These are phyloP conservation scores for Rhagonycha lutea DNA, from an alignment of 2,888 invertebrate genomes.

Conservation along the genomic window DNA sequence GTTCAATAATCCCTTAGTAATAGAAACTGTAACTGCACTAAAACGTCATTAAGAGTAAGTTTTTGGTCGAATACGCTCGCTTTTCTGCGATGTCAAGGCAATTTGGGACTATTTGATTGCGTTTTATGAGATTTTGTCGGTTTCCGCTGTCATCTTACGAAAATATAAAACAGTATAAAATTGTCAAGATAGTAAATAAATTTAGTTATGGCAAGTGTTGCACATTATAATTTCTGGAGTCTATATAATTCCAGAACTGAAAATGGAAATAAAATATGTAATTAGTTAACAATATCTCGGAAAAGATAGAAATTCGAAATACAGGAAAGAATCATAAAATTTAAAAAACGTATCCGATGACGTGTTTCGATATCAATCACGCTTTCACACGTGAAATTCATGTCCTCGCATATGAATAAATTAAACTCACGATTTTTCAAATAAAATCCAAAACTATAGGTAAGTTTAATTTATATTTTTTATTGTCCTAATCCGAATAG, in stretches of 20 bases:
- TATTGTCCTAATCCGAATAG: too few relatives aligned
- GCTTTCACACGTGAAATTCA: too few relatives aligned
- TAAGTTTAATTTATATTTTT: too few relatives aligned
- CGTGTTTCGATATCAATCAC: too few relatives aligned
- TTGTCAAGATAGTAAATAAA: neutral
- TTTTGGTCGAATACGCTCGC: constrained; percentile 14
- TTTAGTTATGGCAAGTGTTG: neutral
- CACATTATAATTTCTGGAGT: neutral
- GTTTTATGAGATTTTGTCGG: constrained; percentile 17
- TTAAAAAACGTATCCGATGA: too few relatives aligned
- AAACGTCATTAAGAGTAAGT: constrained; percentile 18
- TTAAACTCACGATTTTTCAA: too few relatives aligned
- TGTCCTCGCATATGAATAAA: too few relatives aligned
- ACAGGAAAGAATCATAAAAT: too few relatives aligned
- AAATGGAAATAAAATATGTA: neutral
- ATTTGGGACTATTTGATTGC: constrained; percentile 19
- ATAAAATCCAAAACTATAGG: too few relatives aligned
- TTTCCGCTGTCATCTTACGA: constrained; percentile 13
- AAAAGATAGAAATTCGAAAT: neutral
- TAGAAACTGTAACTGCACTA: constrained; percentile 13
- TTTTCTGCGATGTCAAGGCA: constrained; percentile 16
- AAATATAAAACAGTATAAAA: constrained; percentile 9
- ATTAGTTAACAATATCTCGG: neutral
- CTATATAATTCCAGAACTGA: neutral
- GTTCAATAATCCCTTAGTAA: constrained; percentile 15